Evolutionary conservation across 1,140 invertebrate genomes (phyloP).

Genomic region (Diorhabda sublineata): DNA sequence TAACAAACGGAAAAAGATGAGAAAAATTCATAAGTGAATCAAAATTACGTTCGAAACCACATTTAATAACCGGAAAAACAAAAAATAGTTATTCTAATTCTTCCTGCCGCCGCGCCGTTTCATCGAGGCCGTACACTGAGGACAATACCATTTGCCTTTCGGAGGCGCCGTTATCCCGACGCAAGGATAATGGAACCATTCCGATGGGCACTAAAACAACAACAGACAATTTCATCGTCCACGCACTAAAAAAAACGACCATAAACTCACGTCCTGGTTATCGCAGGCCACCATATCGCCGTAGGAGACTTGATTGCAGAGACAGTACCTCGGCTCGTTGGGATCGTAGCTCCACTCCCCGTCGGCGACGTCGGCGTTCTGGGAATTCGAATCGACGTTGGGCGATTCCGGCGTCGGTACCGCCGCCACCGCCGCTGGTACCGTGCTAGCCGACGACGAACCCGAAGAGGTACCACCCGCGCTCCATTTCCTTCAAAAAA

Average conservation of each 20-base stretch:
- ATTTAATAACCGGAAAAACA: too few species aligned
- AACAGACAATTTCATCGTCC: neutral
- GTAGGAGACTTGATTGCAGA: conserved; percentile 97
- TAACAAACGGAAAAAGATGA: too few species aligned
- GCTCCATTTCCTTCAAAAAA: conserved; percentile 28
- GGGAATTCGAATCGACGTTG: conserved; percentile 31
- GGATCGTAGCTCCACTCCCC: conserved; percentile 79
- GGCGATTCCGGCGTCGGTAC: conserved; percentile 32
- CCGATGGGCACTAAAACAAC: conserved; percentile 81
- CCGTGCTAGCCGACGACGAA: conserved; percentile 25
- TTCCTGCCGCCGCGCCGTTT: conserved; percentile 75
- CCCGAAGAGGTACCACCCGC: conserved; percentile 25
- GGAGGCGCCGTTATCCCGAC: conserved; percentile 93
- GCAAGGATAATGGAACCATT: conserved; percentile 99
- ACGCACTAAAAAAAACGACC: neutral
- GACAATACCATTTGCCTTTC: conserved; percentile 98
- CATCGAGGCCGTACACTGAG: conserved; percentile 89
- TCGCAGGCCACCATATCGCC: conserved; percentile 99
- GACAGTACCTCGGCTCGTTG: conserved; percentile 93
- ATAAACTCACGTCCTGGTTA: conserved; percentile 79
- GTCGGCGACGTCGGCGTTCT: conserved; percentile 35
- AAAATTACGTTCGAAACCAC: too few species aligned
- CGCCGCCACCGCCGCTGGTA: conserved; percentile 26
- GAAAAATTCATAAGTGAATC: too few species aligned
- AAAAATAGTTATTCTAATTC: conserved; percentile 24